Percentiles rank a stretch among this genome's conserved stretches.
phyloP scores from a whole-genome alignment of 1,140 invertebrate species.

The Neomicropteryx cornuta region DNA sequence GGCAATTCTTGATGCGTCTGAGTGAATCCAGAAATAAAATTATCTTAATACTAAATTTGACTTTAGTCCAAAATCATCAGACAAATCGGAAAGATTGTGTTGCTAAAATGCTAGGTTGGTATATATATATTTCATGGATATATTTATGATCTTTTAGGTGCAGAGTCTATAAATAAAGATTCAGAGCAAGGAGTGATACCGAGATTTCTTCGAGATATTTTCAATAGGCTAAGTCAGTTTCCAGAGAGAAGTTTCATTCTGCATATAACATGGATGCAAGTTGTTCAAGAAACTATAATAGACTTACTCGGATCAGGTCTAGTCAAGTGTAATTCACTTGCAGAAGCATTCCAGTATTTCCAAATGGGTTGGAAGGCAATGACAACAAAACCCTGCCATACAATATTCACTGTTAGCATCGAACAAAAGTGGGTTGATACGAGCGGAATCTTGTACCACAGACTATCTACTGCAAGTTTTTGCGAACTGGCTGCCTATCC shows the following conservation, averaged over 20 bases:
- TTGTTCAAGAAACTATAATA: conserved; percentile 41
- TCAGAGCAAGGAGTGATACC: conserved; percentile 67
- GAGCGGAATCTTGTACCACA: conserved; percentile 41
- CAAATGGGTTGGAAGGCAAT: conserved; percentile 33
- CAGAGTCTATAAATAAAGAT: conserved; percentile 54
- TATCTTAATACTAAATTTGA: too few relatives aligned
- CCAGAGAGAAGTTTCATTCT: conserved; percentile 46
- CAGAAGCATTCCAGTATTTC: conserved; percentile 43
- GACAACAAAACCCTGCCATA: conserved; percentile 39
- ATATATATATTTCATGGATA: too few relatives aligned
- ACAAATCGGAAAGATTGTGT: too few relatives aligned
- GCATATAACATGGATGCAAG: conserved; percentile 54
- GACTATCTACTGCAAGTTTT: conserved; percentile 57
- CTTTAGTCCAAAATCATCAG: too few relatives aligned
- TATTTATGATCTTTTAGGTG: too few relatives aligned
- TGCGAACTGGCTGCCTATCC: conserved; percentile 50
- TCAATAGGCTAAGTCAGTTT: conserved; percentile 48
- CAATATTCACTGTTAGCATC: conserved; percentile 54
- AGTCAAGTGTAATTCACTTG: conserved; percentile 39
- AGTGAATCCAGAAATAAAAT: too few relatives aligned
- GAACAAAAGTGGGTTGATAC: conserved; percentile 54
- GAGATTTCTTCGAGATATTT: conserved; percentile 61
- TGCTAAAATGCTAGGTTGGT: too few relatives aligned
- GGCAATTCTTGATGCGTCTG: too few relatives aligned
- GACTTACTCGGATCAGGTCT: conserved; percentile 44